These are phyloP conservation scores for Sclerurus mexicanus DNA, from an alignment of 2,113 vertebrate species.

Conservation along the genomic window DNA sequence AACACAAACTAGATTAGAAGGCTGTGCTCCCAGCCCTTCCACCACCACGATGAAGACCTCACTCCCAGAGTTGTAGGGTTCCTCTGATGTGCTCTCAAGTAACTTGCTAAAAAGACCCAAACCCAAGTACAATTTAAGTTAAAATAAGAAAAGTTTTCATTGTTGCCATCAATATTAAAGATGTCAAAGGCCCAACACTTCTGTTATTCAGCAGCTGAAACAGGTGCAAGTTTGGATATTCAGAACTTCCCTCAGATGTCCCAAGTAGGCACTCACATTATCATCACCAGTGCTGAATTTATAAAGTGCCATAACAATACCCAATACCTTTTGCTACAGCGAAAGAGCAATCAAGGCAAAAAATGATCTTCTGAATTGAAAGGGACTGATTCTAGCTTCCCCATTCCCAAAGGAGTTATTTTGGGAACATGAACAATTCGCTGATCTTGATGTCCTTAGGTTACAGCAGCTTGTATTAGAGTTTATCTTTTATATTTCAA, in stretches of 20 bases:
- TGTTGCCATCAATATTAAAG: neutral
- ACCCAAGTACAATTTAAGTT: neutral
- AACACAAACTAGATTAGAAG: neutral
- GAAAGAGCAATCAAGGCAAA: neutral
- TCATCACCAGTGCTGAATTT: neutral
- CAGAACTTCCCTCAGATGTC: neutral
- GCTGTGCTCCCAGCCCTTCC: neutral
- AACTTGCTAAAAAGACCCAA: neutral
- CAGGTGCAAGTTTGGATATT: constrained; percentile 2
- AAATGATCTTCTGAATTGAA: neutral
- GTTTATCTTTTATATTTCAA: neutral
- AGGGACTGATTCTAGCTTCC: neutral
- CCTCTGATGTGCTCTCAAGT: neutral
- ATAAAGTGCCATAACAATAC: neutral
- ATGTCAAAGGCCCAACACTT: neutral
- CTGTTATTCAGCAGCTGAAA: constrained; percentile 48
- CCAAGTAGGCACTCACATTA: neutral
- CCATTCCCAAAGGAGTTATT: neutral
- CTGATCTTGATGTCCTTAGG: neutral
- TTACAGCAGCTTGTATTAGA: neutral
- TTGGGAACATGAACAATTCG: neutral
- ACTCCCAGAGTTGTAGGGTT: neutral
- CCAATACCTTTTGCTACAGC: neutral
- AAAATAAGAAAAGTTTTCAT: neutral
- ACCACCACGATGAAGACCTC: neutral